These are phyloP conservation scores for Motacilla alba DNA, from an alignment of 2,113 vertebrate species.

Conservation along the genomic window DNA sequence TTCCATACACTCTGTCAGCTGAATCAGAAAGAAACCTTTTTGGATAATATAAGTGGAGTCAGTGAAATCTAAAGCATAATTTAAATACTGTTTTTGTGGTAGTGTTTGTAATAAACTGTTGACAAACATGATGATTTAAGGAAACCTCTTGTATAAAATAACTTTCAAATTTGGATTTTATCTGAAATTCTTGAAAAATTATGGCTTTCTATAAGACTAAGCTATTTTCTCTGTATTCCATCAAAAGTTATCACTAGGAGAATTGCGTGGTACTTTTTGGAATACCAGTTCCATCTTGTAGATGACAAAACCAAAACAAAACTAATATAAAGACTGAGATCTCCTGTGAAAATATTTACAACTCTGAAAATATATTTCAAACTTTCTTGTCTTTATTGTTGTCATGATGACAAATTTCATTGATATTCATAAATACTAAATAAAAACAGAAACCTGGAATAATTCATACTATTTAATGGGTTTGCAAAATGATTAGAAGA, in stretches of 20 bases:
- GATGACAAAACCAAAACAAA: background rate
- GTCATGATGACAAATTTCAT: background rate
- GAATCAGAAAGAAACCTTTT: background rate
- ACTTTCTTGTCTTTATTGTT: background rate
- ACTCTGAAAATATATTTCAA: background rate
- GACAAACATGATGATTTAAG: background rate
- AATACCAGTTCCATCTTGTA: background rate
- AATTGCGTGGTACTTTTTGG: background rate
- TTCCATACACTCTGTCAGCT: background rate
- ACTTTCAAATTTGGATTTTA: background rate
- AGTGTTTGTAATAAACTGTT: background rate
- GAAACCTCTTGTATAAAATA: background rate
- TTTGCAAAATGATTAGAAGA: background rate
- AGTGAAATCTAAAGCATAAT: background rate
- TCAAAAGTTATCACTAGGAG: background rate
- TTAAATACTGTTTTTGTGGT: background rate
- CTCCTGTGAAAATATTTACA: background rate
- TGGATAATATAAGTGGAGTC: background rate
- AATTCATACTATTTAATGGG: fast-evolving
- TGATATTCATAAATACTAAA: background rate
- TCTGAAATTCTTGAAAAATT: background rate
- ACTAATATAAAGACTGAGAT: background rate
- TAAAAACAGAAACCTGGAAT: background rate
- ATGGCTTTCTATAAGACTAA: background rate
- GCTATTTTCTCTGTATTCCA: background rate